Percentiles rank a stretch among this genome's conserved stretches.
Evolutionary conservation across 1,140 invertebrate genomes (phyloP).

Genomic region (Drosophila sproati): DNA sequence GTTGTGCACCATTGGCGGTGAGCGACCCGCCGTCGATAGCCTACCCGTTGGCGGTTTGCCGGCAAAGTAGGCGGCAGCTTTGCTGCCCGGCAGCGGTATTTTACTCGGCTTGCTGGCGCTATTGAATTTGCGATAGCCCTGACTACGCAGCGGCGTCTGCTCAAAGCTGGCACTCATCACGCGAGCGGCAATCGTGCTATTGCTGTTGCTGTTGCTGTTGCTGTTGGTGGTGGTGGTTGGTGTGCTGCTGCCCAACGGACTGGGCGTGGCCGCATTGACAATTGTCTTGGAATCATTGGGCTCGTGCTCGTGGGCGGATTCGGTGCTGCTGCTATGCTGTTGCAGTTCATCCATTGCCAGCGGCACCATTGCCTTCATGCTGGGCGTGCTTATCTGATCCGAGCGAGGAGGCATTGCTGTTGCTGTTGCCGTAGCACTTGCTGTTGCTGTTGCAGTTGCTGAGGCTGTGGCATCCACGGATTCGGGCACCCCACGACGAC

Average conservation of each 20-base stretch:
- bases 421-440: conserved; percentile 49
- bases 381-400: conserved; percentile 85
- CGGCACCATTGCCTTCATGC: conserved; percentile 86
- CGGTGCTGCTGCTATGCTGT: conserved; percentile 87
- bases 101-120: conserved; percentile 88
- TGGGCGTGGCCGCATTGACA: conserved; percentile 43
- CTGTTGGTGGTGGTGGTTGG: conserved; percentile 40
- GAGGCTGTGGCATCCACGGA: conserved; percentile 60
- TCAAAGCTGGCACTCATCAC: conserved; percentile 82
- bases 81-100: conserved; percentile 88
- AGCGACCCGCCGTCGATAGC: conserved; percentile 61
- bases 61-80: conserved; percentile 78
- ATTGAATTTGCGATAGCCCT: conserved; percentile 63
- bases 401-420: conserved; percentile 40
- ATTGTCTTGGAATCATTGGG: conserved; percentile 58
- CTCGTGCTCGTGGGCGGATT: conserved; percentile 87
- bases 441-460: conserved; percentile 34
- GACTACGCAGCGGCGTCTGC: conserved; percentile 48
- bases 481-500: conserved; percentile 69
- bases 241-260: conserved; percentile 85
- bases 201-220: conserved; percentile 62
- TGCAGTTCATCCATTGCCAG: conserved; percentile 86
- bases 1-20: conserved; percentile 77
- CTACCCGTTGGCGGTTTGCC: conserved; percentile 86
- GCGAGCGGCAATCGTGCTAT: conserved; percentile 63